Conservation (phyloP, 2,113 vertebrate species). For the Pomatostomus ruficeps region DNA sequence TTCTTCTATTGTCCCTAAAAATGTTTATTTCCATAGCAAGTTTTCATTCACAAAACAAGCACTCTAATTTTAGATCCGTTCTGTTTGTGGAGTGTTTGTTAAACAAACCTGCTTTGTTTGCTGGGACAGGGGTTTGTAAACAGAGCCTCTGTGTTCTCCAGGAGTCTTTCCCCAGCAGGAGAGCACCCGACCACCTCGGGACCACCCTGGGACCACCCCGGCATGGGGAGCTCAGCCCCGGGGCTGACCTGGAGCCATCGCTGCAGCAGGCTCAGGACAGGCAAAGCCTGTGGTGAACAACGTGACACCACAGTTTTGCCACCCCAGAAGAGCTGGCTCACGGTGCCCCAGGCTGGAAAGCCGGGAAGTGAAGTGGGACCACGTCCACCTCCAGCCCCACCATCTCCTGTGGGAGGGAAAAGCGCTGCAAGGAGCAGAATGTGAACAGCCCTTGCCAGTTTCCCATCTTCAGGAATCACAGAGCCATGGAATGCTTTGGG, state of each 20-base stretch:
- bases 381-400: background rate
- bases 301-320: accelerated
- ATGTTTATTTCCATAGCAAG: slow-evolving; percentile 1
- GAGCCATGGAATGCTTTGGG: background rate
- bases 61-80: background rate
- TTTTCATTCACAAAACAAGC: background rate
- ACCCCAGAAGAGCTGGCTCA: accelerated
- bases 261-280: background rate
- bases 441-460: background rate
- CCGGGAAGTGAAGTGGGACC: background rate
- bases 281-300: too few relatives aligned
- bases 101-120: slow-evolving; percentile 9
- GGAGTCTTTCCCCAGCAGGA: background rate
- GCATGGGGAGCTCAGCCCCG: background rate
- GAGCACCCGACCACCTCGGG: background rate
- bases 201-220: background rate
- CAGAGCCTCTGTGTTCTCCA: background rate
- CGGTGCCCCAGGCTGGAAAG: background rate
- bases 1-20: background rate
- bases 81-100: background rate
- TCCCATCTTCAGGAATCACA: background rate
- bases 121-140: background rate
- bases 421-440: background rate
- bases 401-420: background rate
- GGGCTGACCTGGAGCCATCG: background rate